These are phyloP conservation scores for Myotis davidii DNA, from an alignment of 2,113 vertebrate species.

Conservation along the genomic window DNA sequence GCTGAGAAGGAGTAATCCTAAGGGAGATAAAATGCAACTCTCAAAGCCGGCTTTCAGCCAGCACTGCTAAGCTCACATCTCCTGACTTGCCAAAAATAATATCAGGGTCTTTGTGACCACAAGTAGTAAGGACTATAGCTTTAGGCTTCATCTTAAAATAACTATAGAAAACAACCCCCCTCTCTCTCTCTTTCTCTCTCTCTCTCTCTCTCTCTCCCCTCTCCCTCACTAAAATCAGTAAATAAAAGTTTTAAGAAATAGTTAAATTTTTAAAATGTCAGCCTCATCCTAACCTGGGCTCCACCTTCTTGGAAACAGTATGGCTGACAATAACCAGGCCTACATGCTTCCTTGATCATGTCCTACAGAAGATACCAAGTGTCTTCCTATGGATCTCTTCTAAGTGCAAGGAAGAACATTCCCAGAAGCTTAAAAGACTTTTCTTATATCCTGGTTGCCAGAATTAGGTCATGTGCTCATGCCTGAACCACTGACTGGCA, in stretches of 20 bases:
- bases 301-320: background rate
- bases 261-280: background rate
- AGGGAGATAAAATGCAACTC: conserved; percentile 2
- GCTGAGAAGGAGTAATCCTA: background rate
- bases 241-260: background rate
- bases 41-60: conserved; percentile 2
- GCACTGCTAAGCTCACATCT: background rate
- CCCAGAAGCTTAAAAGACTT: background rate
- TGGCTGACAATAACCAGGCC: background rate
- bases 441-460: background rate
- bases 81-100: conserved; percentile 58
- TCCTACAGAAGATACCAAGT: background rate
- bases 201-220: background rate
- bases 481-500: background rate
- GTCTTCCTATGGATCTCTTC: background rate
- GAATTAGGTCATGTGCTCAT: background rate
- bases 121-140: conserved; percentile 45
- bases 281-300: background rate
- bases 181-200: too few species aligned
- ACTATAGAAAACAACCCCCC: background rate
- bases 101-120: conserved; percentile 43
- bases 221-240: background rate
- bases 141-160: conserved; percentile 56
- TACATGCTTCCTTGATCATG: background rate
- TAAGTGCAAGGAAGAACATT: background rate